phyloP scores from a whole-genome alignment of 2,888 invertebrate species.

The Trissolcus brochymenae region DNA sequence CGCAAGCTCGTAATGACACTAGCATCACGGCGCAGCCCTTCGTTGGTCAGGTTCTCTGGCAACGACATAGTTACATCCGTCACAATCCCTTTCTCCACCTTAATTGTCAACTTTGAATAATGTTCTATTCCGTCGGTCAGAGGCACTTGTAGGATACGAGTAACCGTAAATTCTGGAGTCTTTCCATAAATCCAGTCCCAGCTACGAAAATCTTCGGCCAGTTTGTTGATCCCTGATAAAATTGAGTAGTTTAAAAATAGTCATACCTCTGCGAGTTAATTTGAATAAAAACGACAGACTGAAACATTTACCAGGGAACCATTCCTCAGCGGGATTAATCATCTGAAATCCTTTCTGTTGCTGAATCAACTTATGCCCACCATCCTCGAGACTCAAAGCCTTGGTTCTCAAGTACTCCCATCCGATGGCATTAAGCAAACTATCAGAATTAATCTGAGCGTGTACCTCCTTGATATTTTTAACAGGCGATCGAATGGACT shows the following conservation, averaged over 20 bases:
- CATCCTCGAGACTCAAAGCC: slow-evolving; percentile 83
- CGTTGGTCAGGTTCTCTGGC: slow-evolving; percentile 80
- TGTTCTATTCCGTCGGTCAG: slow-evolving; percentile 61
- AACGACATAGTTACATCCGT: slow-evolving; percentile 82
- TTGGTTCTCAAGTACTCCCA: slow-evolving; percentile 89
- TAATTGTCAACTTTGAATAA: slow-evolving; percentile 80
- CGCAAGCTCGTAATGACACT: slow-evolving; percentile 82
- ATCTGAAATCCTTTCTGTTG: slow-evolving; percentile 90
- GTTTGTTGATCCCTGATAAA: slow-evolving; percentile 82
- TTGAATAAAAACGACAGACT: too few relatives aligned
- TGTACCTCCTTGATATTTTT: slow-evolving; percentile 89
- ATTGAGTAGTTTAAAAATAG: background rate
- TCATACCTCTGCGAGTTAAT: background rate
- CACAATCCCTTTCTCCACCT: slow-evolving; percentile 82
- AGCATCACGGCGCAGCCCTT: slow-evolving; percentile 81
- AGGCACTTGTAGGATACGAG: slow-evolving; percentile 81
- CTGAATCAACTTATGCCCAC: slow-evolving; percentile 83
- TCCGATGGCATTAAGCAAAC: slow-evolving; percentile 87
- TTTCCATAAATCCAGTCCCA: slow-evolving; percentile 95
- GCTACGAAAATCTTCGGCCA: slow-evolving; percentile 83
- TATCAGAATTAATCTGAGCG: slow-evolving; percentile 83
- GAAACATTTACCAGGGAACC: slow-evolving; percentile 83
- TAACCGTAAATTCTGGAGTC: slow-evolving; percentile 89
- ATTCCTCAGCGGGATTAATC: slow-evolving; percentile 90
- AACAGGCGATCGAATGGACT: slow-evolving; percentile 88